Evolutionary conservation across 1,140 invertebrate species (phyloP).

Genomic region (Pemphigus obesinymphae): DNA sequence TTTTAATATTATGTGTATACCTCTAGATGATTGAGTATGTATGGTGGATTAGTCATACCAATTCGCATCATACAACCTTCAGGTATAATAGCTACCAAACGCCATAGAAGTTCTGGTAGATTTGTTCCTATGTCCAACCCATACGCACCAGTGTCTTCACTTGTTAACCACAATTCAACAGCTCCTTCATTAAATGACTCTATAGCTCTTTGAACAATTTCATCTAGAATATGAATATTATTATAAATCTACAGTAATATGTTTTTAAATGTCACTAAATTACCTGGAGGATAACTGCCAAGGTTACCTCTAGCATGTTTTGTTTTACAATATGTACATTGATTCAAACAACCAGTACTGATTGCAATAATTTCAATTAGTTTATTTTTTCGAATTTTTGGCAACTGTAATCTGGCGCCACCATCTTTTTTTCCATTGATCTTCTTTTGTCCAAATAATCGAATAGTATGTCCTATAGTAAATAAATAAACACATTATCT

Average conservation of each 20-base stretch:
- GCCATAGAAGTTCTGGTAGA: conserved; percentile 79
- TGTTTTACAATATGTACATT: conserved; percentile 98
- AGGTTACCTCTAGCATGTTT: conserved; percentile 94
- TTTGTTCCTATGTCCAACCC: conserved; percentile 88
- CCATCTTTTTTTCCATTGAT: conserved; percentile 74
- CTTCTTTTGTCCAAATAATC: conserved; percentile 78
- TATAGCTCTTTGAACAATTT: conserved; percentile 70
- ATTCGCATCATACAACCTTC: conserved; percentile 80
- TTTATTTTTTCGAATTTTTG: conserved; percentile 93
- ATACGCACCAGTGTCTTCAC: conserved; percentile 96
- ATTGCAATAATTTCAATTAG: conserved; percentile 97
- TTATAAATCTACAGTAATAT: neutral
- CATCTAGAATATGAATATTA: conserved; percentile 54
- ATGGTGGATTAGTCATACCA: conserved; percentile 98
- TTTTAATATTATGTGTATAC: conserved; percentile 47
- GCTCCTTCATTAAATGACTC: conserved; percentile 91
- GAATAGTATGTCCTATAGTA: conserved; percentile 66
- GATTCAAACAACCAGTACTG: conserved; percentile 95
- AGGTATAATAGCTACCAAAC: conserved; percentile 86
- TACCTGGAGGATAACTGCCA: conserved; percentile 79
- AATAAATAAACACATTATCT: conserved; percentile 8
- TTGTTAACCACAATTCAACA: conserved; percentile 96
- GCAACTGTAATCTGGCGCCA: conserved; percentile 78
- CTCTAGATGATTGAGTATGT: conserved; percentile 90
- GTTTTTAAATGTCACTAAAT: neutral